These are phyloP conservation scores for Harpagifer antarcticus DNA, from an alignment of 2,797 vertebrate species.

Conservation along the genomic window DNA sequence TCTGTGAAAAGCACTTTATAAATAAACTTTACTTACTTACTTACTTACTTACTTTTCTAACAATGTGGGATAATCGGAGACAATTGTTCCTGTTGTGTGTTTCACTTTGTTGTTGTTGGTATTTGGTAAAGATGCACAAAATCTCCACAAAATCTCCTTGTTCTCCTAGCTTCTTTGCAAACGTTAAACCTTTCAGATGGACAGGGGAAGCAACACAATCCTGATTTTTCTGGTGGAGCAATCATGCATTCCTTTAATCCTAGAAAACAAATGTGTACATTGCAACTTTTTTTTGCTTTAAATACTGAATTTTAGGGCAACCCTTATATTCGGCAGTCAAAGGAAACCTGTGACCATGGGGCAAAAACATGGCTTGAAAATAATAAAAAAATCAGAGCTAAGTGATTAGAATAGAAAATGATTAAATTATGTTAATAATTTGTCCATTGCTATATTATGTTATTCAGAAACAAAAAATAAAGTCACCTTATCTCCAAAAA, in stretches of 20 bases:
- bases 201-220: background rate
- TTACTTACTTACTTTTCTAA: no score
- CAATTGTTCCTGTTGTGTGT: background rate
- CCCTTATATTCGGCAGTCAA: background rate
- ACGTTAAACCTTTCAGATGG: background rate
- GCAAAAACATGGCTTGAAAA: constrained; percentile 9
- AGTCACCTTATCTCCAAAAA: constrained; percentile 18
- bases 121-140: background rate
- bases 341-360: background rate
- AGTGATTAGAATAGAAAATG: background rate
- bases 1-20: no score
- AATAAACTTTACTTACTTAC: no score
- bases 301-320: constrained; percentile 18
- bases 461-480: background rate
- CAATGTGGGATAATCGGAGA: no score
- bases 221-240: background rate
- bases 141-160: background rate
- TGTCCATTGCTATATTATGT: background rate
- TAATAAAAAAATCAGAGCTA: background rate
- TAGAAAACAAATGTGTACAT: constrained; percentile 28
- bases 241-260: constrained; percentile 43
- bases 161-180: no score
- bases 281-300: constrained; percentile 31
- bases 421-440: background rate
- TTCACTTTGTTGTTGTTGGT: background rate